Conservation (phyloP, 2,113 vertebrate genomes). For the Crocuta crocuta region DNA sequence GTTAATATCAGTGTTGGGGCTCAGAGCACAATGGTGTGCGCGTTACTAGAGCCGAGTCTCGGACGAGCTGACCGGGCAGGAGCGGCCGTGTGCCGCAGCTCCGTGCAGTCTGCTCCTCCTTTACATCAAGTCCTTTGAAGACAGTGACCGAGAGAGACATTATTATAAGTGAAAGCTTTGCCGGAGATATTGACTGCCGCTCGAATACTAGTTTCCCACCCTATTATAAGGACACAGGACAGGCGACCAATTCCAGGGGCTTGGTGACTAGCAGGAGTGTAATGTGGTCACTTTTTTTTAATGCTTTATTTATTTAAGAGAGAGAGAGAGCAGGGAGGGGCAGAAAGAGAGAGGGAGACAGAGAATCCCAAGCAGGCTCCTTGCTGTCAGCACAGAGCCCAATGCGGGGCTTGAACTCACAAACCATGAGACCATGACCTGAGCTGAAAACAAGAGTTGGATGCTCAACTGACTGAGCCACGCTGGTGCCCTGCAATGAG, state of each 20-base stretch:
- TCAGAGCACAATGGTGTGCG: fast-evolving
- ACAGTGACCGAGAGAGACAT: not conserved
- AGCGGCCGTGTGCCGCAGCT: too few species aligned
- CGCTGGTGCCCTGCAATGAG: too few species aligned
- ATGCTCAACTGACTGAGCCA: too few species aligned
- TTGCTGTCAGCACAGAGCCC: too few species aligned
- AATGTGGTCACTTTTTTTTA: not conserved
- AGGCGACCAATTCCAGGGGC: not conserved
- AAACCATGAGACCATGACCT: too few species aligned
- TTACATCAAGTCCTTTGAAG: not conserved
- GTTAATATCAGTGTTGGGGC: not conserved
- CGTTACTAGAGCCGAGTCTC: not conserved
- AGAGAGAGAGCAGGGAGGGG: too few species aligned
- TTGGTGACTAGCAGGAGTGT: not conserved
- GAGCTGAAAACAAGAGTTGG: too few species aligned
- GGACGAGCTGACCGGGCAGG: not conserved
- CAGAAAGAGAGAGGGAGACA: too few species aligned
- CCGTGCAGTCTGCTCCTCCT: not conserved
- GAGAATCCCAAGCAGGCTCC: too few species aligned
- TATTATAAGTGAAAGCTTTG: not conserved
- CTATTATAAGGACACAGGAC: too few species aligned
- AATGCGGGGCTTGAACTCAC: too few species aligned
- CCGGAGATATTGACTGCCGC: not conserved
- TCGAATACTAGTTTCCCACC: not conserved
- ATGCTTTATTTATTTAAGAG: too few species aligned